These are phyloP conservation scores for Pogonomyrmex californicus DNA, from an alignment of 1,140 invertebrate species.

Conservation along the genomic window DNA sequence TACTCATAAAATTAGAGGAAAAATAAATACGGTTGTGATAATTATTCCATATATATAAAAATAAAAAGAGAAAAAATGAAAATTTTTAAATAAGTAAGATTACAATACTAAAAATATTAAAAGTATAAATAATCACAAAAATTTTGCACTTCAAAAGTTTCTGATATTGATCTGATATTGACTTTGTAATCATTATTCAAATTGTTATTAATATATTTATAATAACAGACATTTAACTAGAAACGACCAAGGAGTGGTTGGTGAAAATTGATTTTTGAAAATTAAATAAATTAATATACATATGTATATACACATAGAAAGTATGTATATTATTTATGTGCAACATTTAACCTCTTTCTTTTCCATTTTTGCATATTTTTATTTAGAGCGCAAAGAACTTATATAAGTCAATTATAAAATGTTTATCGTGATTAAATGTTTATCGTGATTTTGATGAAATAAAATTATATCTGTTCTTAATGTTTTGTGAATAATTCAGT, in stretches of 20 bases:
- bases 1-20: not conserved
- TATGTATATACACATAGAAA: constrained; percentile 17
- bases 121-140: not conserved
- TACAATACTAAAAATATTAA: not conserved
- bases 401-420: not conserved
- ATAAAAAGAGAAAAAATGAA: constrained; percentile 13
- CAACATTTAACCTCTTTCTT: not conserved
- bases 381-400: not conserved
- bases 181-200: not conserved
- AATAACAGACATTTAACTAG: not conserved
- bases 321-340: constrained; percentile 1
- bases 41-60: not conserved
- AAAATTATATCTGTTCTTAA: not conserved
- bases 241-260: constrained; percentile 47
- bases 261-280: constrained; percentile 40
- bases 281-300: constrained; percentile 28
- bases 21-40: not conserved
- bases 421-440: not conserved
- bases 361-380: not conserved
- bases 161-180: not conserved
- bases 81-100: constrained; percentile 31
- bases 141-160: not conserved
- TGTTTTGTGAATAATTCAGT: constrained; percentile 30
- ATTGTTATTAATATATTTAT: not conserved
- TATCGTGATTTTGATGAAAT: not conserved